These are phyloP conservation scores for Stegastes partitus DNA, from an alignment of 2,113 vertebrate species.

Conservation along the genomic window DNA sequence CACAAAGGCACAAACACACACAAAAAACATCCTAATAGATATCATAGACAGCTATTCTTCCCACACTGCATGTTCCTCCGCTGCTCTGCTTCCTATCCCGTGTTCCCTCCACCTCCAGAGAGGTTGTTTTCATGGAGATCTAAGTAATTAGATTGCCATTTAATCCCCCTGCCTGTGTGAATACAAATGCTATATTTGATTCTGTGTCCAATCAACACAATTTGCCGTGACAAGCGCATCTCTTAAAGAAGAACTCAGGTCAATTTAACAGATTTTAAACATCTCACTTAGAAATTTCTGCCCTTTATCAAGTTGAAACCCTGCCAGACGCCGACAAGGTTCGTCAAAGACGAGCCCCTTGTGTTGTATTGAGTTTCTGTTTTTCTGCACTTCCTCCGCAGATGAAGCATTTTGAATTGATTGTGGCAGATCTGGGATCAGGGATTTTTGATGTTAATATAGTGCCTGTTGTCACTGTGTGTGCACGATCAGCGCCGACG, in stretches of 20 bases:
- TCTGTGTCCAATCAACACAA: constrained; percentile 76
- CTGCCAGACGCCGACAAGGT: constrained; percentile 35
- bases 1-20: not conserved
- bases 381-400: constrained; percentile 35
- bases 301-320: constrained; percentile 54
- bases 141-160: constrained; percentile 82
- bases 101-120: constrained; percentile 67
- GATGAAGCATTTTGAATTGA: constrained; percentile 48
- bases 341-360: constrained; percentile 44
- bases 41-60: constrained; percentile 33
- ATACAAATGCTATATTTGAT: constrained; percentile 81
- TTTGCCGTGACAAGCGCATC: constrained; percentile 60
- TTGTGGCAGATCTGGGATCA: constrained; percentile 32
- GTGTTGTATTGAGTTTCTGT: constrained; percentile 31
- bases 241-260: constrained; percentile 61
- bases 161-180: constrained; percentile 79
- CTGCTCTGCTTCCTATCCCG: constrained; percentile 35
- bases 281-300: constrained; percentile 44
- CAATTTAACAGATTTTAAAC: constrained; percentile 68
- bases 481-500: not conserved
- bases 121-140: constrained; percentile 79
- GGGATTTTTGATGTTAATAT: constrained; percentile 24
- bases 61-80: constrained; percentile 35
- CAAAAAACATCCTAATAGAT: constrained; percentile 12
- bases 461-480: not conserved